phyloP scores from a whole-genome alignment of 2,888 invertebrate genomes.

The Malachius bipustulatus region DNA sequence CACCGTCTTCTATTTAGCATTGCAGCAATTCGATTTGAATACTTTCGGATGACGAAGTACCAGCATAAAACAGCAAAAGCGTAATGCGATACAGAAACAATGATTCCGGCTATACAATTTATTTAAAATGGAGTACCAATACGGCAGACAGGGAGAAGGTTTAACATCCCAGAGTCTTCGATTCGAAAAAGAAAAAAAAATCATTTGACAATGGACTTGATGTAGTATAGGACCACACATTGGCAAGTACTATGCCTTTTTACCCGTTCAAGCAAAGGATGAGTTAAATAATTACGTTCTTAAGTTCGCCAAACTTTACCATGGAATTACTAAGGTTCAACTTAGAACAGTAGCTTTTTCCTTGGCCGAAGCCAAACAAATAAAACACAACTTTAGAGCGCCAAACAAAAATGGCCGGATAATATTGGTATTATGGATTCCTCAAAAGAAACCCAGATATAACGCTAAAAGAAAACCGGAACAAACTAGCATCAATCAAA shows the following conservation, averaged over 20 bases:
- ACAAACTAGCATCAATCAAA: too few species aligned
- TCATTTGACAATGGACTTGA: constrained; percentile 14
- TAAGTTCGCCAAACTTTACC: constrained; percentile 13
- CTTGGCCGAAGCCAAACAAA: constrained; percentile 7
- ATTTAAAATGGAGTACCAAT: constrained; percentile 13
- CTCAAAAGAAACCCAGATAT: too few species aligned
- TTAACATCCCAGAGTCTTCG: constrained; percentile 16
- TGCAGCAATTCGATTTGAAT: not conserved
- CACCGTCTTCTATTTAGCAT: constrained; percentile 1
- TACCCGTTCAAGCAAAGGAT: constrained; percentile 13
- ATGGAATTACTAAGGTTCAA: constrained; percentile 11
- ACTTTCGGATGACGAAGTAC: not conserved
- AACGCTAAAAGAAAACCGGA: too few species aligned
- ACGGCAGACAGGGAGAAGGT: constrained; percentile 13
- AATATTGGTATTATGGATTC: too few species aligned
- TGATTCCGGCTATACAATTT: constrained; percentile 5
- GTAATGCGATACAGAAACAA: not conserved
- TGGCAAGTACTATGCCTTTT: constrained; percentile 13
- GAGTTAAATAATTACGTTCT: constrained; percentile 14
- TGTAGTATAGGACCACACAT: constrained; percentile 13
- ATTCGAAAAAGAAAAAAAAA: constrained; percentile 16
- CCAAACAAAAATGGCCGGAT: too few species aligned
- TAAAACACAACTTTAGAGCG: too few species aligned
- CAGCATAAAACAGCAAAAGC: constrained; percentile 3
- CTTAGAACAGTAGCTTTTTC: constrained; percentile 8